These are phyloP conservation scores for Pomacea maculata DNA, from an alignment of 1,140 invertebrate genomes.

Conservation along the genomic window DNA sequence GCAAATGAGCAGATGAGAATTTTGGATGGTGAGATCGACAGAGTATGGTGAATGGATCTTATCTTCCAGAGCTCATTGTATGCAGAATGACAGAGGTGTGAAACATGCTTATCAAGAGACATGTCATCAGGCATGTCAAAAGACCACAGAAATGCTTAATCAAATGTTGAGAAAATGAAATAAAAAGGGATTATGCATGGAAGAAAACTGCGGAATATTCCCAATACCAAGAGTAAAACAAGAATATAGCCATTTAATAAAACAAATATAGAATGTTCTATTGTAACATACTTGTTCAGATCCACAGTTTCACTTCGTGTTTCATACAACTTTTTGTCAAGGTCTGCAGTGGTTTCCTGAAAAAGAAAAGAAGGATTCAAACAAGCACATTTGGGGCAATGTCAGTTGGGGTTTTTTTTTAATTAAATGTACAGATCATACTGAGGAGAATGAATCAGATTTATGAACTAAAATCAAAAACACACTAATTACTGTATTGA, in stretches of 20 bases:
- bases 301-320: constrained; percentile 45
- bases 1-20: too few relatives aligned
- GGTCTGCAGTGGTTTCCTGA: constrained; percentile 40
- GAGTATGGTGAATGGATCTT: too few relatives aligned
- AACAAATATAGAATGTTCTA: neutral
- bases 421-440: neutral
- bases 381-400: neutral
- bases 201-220: neutral
- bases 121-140: too few relatives aligned
- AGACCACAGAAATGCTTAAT: too few relatives aligned
- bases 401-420: neutral
- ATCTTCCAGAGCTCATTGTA: too few relatives aligned
- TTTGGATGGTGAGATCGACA: too few relatives aligned
- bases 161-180: neutral
- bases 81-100: too few relatives aligned
- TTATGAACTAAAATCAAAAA: neutral
- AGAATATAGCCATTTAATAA: neutral
- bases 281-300: constrained; percentile 43
- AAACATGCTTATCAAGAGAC: too few relatives aligned
- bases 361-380: constrained; percentile 10
- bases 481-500: neutral
- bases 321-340: constrained; percentile 49
- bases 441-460: neutral
- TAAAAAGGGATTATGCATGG: neutral
- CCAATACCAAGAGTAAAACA: neutral